Base-by-base conservation (phyloP, 2,888 invertebrate species). In the Cephus spinipes region DNA sequence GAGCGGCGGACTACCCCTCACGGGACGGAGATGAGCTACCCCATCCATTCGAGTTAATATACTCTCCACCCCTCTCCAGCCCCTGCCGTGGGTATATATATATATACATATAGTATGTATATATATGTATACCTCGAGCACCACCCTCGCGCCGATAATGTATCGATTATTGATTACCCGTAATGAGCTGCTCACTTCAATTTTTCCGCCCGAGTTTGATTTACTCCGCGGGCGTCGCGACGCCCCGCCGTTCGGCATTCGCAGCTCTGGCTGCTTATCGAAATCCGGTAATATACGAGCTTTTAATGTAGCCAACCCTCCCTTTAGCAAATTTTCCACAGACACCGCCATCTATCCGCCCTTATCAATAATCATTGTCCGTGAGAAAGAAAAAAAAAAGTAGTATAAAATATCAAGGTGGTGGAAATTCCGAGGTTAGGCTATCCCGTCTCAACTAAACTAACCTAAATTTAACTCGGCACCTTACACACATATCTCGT, bases 161-260 rank as follows among this genome's bases (percentile, higher is more conserved):
- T 87, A 89, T 90, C 87, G 86, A 83, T 88, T 89, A 90, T 90
- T 89, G 90, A 90, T 90, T 88, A 89, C 84, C 84, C 85, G 85
- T 89, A 88, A 90, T 87, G 87, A 89, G 87, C 82, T 83, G 83
- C 82, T 84, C 81, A 74, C 73, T 80, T 69, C 76, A 80, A 79
- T 80, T 81, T 82, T 76, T 78, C 74, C 69, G 32, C 78, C 73
- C 78, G 80, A 80, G 79, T 76, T 78, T 77, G 81, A 75, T 32
- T 75, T 69, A 75, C 33, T 75, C 30, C 30, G 68, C 78, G 68
- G 36, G 68, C 33, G 73, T 55, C 30, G 69, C 15, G 77, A 73
- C 71, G 74, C 77, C 74, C 79, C 76, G 68, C 36, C 75, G 75
- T 73, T n/a, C 74, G n/a, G 78, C 75, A 77, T 77, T 79, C 55